Evolutionary conservation across 2,113 vertebrate genomes (phyloP).

Genomic region (Triplophysa rosa): DNA sequence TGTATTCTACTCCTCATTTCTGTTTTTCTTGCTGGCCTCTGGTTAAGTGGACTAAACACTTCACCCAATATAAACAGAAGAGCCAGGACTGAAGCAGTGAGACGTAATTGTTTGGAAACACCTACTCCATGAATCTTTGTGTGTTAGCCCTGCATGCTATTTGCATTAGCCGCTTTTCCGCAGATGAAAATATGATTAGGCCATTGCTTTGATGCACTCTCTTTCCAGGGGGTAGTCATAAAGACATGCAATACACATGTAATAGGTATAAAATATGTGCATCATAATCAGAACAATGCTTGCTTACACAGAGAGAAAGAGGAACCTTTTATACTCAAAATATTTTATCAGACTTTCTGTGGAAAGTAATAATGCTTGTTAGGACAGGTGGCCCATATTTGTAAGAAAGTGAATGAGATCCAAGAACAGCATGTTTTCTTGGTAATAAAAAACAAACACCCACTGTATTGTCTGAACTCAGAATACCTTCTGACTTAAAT

Average conservation of each 20-base stretch:
- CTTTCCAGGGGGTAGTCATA: constrained; percentile 37
- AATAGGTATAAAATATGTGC: constrained; percentile 61
- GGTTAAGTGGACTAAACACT: constrained; percentile 24
- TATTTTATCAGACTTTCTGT: constrained; percentile 41
- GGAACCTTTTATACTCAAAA: constrained; percentile 62
- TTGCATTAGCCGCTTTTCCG: constrained; percentile 13
- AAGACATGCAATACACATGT: constrained; percentile 56
- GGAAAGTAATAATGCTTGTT: constrained; percentile 40
- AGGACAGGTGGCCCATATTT: constrained; percentile 47
- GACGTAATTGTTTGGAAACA: constrained; percentile 24
- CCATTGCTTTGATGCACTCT: constrained; percentile 45
- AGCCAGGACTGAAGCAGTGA: not conserved
- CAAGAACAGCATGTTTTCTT: constrained; percentile 1
- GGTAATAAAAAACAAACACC: constrained; percentile 24
- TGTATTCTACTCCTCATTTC: not conserved
- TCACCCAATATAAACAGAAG: constrained; percentile 11
- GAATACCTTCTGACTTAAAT: not conserved
- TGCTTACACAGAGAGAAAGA: constrained; percentile 39
- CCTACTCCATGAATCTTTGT: not conserved
- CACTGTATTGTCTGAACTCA: constrained; percentile 7
- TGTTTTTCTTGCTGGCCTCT: constrained; percentile 8
- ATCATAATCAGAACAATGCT: constrained; percentile 60
- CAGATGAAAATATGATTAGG: constrained; percentile 25
- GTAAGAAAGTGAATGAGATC: constrained; percentile 41
- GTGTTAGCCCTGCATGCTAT: constrained; percentile 9